Conservation (phyloP, 2,797 vertebrate species). For the Phataginus tricuspis region DNA sequence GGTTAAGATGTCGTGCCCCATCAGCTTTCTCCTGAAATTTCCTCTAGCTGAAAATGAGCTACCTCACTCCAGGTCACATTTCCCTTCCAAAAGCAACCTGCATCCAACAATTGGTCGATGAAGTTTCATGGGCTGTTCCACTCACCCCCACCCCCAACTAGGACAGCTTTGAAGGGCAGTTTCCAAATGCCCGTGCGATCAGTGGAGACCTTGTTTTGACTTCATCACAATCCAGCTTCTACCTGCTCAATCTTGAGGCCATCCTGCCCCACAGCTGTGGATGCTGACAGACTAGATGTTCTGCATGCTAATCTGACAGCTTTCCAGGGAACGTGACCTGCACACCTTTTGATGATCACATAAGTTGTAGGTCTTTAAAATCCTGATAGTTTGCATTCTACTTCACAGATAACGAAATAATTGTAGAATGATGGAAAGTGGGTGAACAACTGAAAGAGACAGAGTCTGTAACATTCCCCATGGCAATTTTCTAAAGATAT, state of each 20-base stretch:
- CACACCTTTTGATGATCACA: background rate
- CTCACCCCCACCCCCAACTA: no score
- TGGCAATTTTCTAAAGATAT: background rate
- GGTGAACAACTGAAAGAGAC: background rate
- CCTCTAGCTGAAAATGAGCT: no score
- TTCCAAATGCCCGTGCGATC: fast-evolving
- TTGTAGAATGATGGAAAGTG: fast-evolving
- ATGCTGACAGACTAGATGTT: background rate
- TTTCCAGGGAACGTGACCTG: background rate
- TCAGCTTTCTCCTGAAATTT: background rate
- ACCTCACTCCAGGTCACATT: fast-evolving
- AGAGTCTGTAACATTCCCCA: background rate
- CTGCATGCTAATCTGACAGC: background rate
- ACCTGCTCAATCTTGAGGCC: fast-evolving
- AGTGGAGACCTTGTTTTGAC: background rate
- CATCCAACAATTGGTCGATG: background rate
- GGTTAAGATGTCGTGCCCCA: fast-evolving
- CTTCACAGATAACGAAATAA: background rate
- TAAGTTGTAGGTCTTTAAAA: background rate
- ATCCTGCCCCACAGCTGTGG: fast-evolving
- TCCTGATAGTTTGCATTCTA: background rate
- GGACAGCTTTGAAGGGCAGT: background rate
- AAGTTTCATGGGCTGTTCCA: fast-evolving
- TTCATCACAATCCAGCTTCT: background rate
- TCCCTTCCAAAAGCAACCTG: background rate